Evolutionary conservation across 2,888 invertebrate species (phyloP), one percentile per base, ranked within the genome.

Genomic region (Cheilosia grossa): DNA sequence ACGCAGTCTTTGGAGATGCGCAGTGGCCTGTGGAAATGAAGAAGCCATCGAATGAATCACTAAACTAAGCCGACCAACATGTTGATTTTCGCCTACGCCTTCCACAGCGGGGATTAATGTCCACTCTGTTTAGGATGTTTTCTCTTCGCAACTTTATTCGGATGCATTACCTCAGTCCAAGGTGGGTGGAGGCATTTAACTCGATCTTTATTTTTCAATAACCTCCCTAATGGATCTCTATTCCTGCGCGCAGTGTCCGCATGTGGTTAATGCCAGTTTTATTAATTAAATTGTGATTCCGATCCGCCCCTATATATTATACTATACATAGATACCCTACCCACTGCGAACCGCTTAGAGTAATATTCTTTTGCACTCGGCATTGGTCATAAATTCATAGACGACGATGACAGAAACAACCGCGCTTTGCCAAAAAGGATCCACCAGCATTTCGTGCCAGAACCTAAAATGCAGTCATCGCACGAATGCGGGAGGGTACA

Each of bases 351-450:
- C 15, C 54, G n/a, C 19, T 21, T 37, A 51, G 13, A 51, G 47
- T 33, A 44, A 33, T 59, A 47, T 75, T 49, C 30, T 40, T 56
- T 33, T 44, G 56, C 61, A 63, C 64, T 79, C 58, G n/a, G 21
- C 44, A 53, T 37, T 37, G 54, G 59, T 82, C 82, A 78, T 82
- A 82, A 78, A 82, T 82, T 82, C 64, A 67, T 61, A 66, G 59
- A 66, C 53, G 66, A 72, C 54, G 72, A 72, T 72, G 78, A 78
- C 82, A 78, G 66, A 42, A 82, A 78, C 72, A 82, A 66, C 66
- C 72, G 82, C 72, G 82, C 30, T 72, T 82, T 82, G 78, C 78
- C 82, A 72, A 82, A 82, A 78, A 66, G 78, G 82, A 30, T 54
- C n/a, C 47, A 56, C 54, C 64, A 63, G 6, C 37, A 33, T 21